A percentile compares a stretch with the other conserved stretches of the same genome.
These are phyloP conservation scores for Hoplostethus mediterraneus DNA, from an alignment of 2,797 vertebrate species.

Conservation along the genomic window DNA sequence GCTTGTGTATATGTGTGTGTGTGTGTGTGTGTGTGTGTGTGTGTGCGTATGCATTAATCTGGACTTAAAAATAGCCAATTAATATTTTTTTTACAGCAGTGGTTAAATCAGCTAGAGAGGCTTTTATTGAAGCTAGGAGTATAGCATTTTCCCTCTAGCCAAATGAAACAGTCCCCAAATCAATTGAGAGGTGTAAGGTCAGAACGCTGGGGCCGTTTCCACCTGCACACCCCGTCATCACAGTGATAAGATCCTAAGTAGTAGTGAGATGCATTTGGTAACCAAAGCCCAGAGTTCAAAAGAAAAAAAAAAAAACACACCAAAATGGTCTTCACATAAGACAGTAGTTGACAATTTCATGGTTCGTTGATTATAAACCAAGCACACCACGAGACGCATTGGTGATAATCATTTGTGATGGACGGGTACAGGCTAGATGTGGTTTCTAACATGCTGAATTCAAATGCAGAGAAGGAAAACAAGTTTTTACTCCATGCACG, in stretches of 20 bases:
- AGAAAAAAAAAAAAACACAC: no score
- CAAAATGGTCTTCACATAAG: conserved; percentile 22
- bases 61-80: conserved; percentile 7
- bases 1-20: conserved; percentile 9
- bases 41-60: background rate
- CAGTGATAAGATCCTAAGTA: background rate
- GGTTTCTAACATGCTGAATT: conserved; percentile 37
- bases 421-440: conserved; percentile 26
- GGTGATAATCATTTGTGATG: conserved; percentile 51
- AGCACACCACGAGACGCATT: background rate
- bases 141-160: background rate
- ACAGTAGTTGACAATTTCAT: background rate
- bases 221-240: background rate
- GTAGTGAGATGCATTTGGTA: background rate
- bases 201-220: background rate
- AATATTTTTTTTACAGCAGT: background rate
- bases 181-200: background rate
- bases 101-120: background rate
- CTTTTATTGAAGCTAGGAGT: background rate
- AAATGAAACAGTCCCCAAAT: background rate
- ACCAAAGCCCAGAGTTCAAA: background rate
- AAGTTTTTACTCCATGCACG: conserved; percentile 57
- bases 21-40: background rate
- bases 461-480: conserved; percentile 49
- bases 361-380: background rate